Percentiles rank a stretch among this genome's conserved stretches.
Evolutionary conservation across 2,797 vertebrate species (phyloP).

Genomic region (Gadopsis bispinosus): DNA sequence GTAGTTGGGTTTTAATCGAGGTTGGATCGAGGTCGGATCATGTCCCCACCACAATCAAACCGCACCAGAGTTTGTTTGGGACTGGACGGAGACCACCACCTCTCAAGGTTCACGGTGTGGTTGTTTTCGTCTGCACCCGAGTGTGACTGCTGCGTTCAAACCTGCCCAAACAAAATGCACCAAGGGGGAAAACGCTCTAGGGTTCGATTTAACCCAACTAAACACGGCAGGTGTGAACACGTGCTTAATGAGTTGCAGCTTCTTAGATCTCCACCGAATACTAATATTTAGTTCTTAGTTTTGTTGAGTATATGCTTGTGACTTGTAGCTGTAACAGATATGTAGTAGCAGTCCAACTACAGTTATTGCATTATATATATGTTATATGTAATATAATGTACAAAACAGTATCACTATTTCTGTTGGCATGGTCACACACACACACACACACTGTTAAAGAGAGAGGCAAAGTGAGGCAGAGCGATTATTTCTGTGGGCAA

Average conservation of each 20-base stretch:
- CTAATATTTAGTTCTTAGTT: background rate
- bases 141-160: too few relatives aligned
- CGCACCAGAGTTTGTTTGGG: too few relatives aligned
- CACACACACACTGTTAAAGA: background rate
- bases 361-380: background rate
- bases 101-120: too few relatives aligned
- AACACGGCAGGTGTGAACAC: too few relatives aligned
- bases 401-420: background rate
- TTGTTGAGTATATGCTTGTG: background rate
- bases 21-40: too few relatives aligned
- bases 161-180: too few relatives aligned
- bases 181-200: too few relatives aligned
- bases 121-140: too few relatives aligned
- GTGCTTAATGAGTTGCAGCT: constrained; percentile 25
- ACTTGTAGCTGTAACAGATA: background rate
- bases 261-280: background rate
- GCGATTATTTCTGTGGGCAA: constrained; percentile 18
- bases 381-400: background rate
- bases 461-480: background rate
- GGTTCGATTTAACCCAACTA: too few relatives aligned
- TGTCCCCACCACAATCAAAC: too few relatives aligned
- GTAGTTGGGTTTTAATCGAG: too few relatives aligned
- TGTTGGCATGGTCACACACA: background rate
- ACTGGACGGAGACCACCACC: too few relatives aligned
- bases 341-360: background rate